Evolutionary conservation across 2,797 vertebrate genomes (phyloP).

Genomic region (Passerculus sandwichensis): DNA sequence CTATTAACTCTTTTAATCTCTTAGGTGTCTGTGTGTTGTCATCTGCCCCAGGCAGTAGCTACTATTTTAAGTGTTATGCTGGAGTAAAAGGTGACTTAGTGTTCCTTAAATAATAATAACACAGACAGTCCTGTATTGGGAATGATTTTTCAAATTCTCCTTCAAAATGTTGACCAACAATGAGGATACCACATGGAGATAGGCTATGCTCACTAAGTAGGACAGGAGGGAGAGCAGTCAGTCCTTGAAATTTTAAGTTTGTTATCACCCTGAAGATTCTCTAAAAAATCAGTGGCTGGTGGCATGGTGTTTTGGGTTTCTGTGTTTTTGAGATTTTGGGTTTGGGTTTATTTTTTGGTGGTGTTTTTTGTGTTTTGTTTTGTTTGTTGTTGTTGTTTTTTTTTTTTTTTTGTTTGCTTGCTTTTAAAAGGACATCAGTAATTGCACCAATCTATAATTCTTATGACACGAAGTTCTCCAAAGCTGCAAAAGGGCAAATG

Average conservation of each 20-base stretch:
- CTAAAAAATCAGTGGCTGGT: not conserved
- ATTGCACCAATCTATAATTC: not conserved
- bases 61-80: not conserved
- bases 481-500: not conserved
- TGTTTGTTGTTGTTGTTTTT: not conserved
- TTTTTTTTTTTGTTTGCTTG: not conserved
- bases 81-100: not conserved
- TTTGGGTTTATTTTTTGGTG: not conserved
- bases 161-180: not conserved
- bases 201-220: not conserved
- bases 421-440: not conserved
- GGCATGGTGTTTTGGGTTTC: not conserved
- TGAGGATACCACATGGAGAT: not conserved
- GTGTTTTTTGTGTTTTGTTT: not conserved
- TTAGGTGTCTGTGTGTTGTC: not conserved
- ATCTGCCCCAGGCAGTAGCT: not conserved
- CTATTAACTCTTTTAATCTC: not conserved
- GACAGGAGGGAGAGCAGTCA: not conserved
- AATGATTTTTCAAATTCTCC: not conserved
- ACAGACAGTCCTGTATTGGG: not conserved
- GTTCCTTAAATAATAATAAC: not conserved
- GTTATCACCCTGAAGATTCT: not conserved
- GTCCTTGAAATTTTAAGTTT: not conserved
- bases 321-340: not conserved
- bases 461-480: fast-evolving